Conservation (phyloP, 2,888 invertebrate species). For the Camptogramma bilineatum region DNA sequence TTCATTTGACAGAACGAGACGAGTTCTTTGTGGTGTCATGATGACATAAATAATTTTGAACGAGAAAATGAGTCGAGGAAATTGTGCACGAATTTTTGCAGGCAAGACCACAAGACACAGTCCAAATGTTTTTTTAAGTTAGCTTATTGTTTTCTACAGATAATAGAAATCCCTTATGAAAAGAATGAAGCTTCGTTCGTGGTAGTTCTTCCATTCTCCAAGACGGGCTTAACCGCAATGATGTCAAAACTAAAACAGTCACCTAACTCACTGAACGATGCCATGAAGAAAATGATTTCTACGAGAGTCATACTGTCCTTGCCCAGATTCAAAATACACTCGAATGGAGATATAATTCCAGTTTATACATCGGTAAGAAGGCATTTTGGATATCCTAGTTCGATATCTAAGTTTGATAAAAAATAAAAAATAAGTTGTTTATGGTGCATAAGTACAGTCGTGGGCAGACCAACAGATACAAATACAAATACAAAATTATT, state of each 20-base stretch:
- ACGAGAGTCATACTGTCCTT: constrained; percentile 84
- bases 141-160: constrained; percentile 56
- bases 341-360: constrained; percentile 47
- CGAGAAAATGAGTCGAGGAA: too few species aligned
- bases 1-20: too few species aligned
- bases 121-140: too few species aligned
- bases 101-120: too few species aligned
- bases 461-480: too few species aligned
- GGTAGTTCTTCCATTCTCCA: constrained; percentile 88
- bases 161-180: constrained; percentile 89
- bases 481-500: too few species aligned
- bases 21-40: too few species aligned
- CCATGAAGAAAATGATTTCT: constrained; percentile 78
- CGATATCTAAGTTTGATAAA: too few species aligned
- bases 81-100: too few species aligned
- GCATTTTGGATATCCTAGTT: not conserved
- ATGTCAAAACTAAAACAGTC: constrained; percentile 53
- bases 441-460: too few species aligned
- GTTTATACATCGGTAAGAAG: constrained; percentile 49
- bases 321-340: constrained; percentile 68
- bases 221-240: constrained; percentile 81
- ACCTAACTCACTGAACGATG: constrained; percentile 58
- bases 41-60: too few species aligned
- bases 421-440: too few species aligned
- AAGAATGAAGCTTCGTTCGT: constrained; percentile 88